A percentile compares a stretch with the other conserved stretches of the same genome.
These are phyloP conservation scores for Prionace glauca DNA, from an alignment of 2,797 vertebrate genomes.

Conservation along the genomic window DNA sequence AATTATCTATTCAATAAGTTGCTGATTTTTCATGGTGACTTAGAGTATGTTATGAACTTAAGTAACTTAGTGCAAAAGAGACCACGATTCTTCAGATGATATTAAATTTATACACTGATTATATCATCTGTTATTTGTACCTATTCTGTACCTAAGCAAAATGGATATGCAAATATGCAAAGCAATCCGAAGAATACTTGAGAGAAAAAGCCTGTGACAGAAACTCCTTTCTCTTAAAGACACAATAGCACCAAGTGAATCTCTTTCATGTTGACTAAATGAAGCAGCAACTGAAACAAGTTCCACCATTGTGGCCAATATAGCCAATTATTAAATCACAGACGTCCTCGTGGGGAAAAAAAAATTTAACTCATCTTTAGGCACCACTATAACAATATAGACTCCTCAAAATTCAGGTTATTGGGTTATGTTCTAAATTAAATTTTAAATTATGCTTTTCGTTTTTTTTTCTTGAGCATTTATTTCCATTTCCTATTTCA, in stretches of 20 bases:
- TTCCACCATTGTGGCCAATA: neutral
- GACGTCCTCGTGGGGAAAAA: neutral
- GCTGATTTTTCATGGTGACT: neutral
- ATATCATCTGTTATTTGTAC: neutral
- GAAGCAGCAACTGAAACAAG: neutral
- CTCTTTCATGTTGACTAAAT: neutral
- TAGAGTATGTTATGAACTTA: neutral
- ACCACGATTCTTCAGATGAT: neutral
- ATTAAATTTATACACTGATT: neutral
- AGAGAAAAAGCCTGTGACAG: neutral
- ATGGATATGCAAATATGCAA: constrained; percentile 24
- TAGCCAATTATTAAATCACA: neutral
- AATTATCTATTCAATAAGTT: neutral
- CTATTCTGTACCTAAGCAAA: neutral
- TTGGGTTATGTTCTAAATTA: neutral
- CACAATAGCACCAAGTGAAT: neutral
- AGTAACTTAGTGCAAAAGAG: neutral
- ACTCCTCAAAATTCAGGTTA: neutral
- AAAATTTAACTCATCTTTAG: neutral
- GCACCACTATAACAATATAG: neutral
- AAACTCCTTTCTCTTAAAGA: constrained; percentile 13
- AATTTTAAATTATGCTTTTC: neutral
- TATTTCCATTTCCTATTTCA: neutral
- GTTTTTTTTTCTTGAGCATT: neutral
- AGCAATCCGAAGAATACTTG: neutral